These are phyloP conservation scores for Sylvilagus bachmani DNA, from an alignment of 2,113 vertebrate genomes.

Conservation along the genomic window DNA sequence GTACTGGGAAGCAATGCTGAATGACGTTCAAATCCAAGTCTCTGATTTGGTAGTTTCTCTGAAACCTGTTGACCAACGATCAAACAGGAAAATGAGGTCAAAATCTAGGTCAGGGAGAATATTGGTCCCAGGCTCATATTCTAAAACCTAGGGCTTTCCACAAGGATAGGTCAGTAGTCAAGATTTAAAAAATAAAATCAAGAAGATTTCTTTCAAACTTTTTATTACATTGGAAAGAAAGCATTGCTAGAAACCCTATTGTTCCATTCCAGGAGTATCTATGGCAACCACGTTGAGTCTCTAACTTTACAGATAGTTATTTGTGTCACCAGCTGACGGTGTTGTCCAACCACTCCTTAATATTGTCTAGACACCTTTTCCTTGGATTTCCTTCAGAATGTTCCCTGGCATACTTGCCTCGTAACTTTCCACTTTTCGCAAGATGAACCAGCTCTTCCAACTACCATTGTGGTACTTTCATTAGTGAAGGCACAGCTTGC, in stretches of 20 bases:
- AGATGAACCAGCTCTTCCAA: conserved; percentile 18
- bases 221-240: conserved; percentile 60
- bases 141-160: conserved; percentile 71
- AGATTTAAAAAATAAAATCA: conserved; percentile 59
- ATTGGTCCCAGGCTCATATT: conserved; percentile 1
- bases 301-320: conserved; percentile 74
- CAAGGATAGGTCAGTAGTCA: not conserved
- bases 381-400: conserved; percentile 74
- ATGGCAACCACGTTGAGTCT: conserved; percentile 65
- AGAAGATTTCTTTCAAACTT: conserved; percentile 69
- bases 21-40: conserved; percentile 64
- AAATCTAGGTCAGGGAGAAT: conserved; percentile 84
- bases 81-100: conserved; percentile 81
- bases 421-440: conserved; percentile 64
- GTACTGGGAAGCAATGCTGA: conserved; percentile 64
- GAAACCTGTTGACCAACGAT: conserved; percentile 74
- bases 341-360: conserved; percentile 75
- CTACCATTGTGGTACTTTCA: conserved; percentile 38
- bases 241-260: conserved; percentile 71
- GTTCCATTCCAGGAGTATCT: conserved; percentile 69
- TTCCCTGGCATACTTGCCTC: conserved; percentile 61
- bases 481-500: conserved; percentile 68
- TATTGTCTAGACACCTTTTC: conserved; percentile 79
- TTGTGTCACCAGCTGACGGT: conserved; percentile 53
- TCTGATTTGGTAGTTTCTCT: conserved; percentile 63